A percentile compares a stretch with the other conserved stretches of the same genome.
phyloP scores from a whole-genome alignment of 2,113 vertebrate species.

The Oxygymnocypris stewartii region DNA sequence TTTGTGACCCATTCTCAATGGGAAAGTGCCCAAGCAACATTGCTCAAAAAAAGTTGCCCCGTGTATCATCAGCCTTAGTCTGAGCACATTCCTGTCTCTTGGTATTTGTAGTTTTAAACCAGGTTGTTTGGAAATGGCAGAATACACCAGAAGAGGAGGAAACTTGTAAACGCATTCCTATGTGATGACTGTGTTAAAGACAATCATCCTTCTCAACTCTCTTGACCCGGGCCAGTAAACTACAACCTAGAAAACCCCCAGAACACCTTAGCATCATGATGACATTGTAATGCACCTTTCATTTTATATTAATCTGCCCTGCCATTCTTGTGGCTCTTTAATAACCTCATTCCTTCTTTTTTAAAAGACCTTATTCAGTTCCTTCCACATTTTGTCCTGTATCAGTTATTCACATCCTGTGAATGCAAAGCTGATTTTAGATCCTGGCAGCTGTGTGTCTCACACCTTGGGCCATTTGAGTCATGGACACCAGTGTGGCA shows the following conservation, averaged over 20 bases:
- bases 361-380: neutral
- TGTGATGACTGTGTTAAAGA: constrained; percentile 48
- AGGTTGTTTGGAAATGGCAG: neutral
- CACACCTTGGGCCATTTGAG: too few species aligned
- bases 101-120: neutral
- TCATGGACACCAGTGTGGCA: neutral
- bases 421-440: neutral
- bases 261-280: too few species aligned
- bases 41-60: too few species aligned
- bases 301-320: neutral
- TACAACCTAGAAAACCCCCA: constrained; percentile 24
- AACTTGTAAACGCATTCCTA: constrained; percentile 65
- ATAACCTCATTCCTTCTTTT: neutral
- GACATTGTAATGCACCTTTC: neutral
- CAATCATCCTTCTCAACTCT: constrained; percentile 38
- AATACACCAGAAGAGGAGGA: constrained; percentile 49
- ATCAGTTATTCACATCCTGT: constrained; percentile 8
- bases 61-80: neutral
- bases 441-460: too few species aligned
- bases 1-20: too few species aligned
- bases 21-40: too few species aligned
- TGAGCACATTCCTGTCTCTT: constrained; percentile 5
- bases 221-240: constrained; percentile 28
- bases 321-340: neutral
- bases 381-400: neutral